A percentile compares a stretch with the other conserved stretches of the same genome.
These are phyloP conservation scores for Darwinula stevensoni DNA, from an alignment of 2,888 invertebrate species.

Conservation along the genomic window DNA sequence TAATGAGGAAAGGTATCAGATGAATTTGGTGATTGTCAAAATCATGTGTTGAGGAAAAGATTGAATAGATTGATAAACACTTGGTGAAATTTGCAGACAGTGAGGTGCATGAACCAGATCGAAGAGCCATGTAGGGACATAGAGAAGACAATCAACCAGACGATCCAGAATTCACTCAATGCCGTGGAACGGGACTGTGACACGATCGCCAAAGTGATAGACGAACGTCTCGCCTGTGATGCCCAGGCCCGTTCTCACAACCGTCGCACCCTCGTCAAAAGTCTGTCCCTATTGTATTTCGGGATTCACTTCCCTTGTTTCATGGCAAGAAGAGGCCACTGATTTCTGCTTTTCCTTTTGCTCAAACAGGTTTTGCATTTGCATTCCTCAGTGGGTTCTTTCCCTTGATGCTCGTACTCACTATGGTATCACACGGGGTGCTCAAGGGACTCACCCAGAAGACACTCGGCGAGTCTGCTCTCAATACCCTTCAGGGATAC, in stretches of 20 bases:
- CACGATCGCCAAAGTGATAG: constrained; percentile 17
- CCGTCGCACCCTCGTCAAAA: not conserved
- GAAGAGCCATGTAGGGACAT: constrained; percentile 23
- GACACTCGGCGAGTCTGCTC: too few relatives aligned
- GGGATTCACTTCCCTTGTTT: too few relatives aligned
- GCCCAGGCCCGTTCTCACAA: constrained; percentile 11
- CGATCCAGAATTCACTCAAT: constrained; percentile 24
- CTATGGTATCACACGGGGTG: not conserved
- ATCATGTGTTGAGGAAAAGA: constrained; percentile 1
- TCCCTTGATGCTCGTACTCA: not conserved
- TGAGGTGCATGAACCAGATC: constrained; percentile 24
- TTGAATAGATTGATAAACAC: not conserved
- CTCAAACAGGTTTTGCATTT: too few relatives aligned
- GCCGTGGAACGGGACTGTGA: constrained; percentile 23
- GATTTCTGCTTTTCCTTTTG: too few relatives aligned
- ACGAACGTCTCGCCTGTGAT: constrained; percentile 16
- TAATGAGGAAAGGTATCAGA: too few relatives aligned
- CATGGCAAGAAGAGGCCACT: too few relatives aligned
- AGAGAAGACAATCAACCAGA: constrained; percentile 24
- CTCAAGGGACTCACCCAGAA: not conserved
- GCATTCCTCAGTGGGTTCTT: too few relatives aligned
- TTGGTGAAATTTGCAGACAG: constrained; percentile 11
- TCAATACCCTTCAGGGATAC: too few relatives aligned
- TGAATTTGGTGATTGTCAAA: too few relatives aligned
- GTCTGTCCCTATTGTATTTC: too few relatives aligned